A percentile compares a stretch with the other conserved stretches of the same genome.
These are phyloP conservation scores for Tapera naevia DNA, from an alignment of 2,797 vertebrate genomes.

Conservation along the genomic window DNA sequence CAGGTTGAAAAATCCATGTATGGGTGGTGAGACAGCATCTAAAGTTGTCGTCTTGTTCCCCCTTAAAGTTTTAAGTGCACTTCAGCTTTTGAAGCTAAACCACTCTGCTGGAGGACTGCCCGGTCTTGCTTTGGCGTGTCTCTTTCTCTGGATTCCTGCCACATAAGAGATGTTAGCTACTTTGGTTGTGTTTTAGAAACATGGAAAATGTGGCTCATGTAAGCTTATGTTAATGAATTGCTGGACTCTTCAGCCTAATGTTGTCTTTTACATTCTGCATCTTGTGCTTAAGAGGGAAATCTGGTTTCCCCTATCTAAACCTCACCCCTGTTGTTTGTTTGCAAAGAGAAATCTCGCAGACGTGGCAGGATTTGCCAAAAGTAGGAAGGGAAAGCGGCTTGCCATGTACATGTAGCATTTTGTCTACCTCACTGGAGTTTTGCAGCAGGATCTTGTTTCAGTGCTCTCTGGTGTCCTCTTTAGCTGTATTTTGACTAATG, in stretches of 20 bases:
- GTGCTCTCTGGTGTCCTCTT: neutral
- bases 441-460: neutral
- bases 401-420: neutral
- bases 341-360: neutral
- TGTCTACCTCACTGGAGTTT: neutral
- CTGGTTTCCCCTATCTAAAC: slow-evolving; percentile 3
- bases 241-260: neutral
- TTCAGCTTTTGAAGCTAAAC: slow-evolving; percentile 50
- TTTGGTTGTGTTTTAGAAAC: slow-evolving; percentile 57
- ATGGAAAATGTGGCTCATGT: slow-evolving; percentile 68
- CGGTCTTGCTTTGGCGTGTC: slow-evolving; percentile 59
- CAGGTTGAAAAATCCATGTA: neutral
- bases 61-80: slow-evolving; percentile 71
- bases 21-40: neutral
- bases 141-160: slow-evolving; percentile 60
- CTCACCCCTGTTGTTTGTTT: neutral
- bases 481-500: neutral
- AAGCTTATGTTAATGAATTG: slow-evolving; percentile 24
- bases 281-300: neutral
- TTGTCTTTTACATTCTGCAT: neutral
- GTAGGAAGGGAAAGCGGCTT: neutral
- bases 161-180: slow-evolving; percentile 41
- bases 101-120: slow-evolving; percentile 67
- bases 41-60: slow-evolving; percentile 32
- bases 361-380: neutral